phyloP scores from a whole-genome alignment of 2,888 invertebrate genomes.

The Flexamia atlantica region DNA sequence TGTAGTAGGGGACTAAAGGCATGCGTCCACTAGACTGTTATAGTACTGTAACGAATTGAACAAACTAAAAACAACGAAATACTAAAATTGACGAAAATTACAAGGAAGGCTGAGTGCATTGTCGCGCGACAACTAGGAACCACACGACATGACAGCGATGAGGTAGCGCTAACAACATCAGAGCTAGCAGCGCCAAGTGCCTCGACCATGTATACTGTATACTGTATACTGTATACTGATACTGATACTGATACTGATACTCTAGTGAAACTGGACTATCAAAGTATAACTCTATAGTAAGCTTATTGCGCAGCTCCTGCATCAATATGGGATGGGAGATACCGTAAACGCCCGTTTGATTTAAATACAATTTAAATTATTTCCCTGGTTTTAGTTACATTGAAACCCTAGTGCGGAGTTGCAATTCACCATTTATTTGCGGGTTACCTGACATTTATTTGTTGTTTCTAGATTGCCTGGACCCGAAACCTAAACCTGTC shows the following conservation, averaged over 20 bases:
- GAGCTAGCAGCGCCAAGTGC: conserved; percentile 14
- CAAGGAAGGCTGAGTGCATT: conserved; percentile 37
- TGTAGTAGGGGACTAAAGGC: conserved; percentile 21
- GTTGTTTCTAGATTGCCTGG: too few species aligned
- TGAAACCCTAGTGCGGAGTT: too few species aligned
- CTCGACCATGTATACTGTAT: conserved; percentile 26
- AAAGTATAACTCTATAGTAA: not conserved
- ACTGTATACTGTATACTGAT: conserved; percentile 25
- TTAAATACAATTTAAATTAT: too few species aligned
- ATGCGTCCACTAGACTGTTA: conserved; percentile 37
- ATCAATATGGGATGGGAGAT: not conserved
- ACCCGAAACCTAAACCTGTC: too few species aligned
- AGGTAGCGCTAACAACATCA: conserved; percentile 14
- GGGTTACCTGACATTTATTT: too few species aligned
- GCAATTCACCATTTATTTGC: too few species aligned
- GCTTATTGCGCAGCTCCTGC: not conserved
- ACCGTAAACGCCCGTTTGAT: too few species aligned
- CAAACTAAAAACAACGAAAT: conserved; percentile 38
- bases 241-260: not conserved
- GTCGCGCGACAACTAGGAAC: conserved; percentile 26
- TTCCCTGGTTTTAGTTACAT: too few species aligned
- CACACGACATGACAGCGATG: not conserved
- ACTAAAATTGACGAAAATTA: conserved; percentile 47
- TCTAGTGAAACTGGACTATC: not conserved
- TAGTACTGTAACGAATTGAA: conserved; percentile 1